These are phyloP conservation scores for Nothoprocta pentlandii DNA, from an alignment of 2,113 vertebrate species.

Conservation along the genomic window DNA sequence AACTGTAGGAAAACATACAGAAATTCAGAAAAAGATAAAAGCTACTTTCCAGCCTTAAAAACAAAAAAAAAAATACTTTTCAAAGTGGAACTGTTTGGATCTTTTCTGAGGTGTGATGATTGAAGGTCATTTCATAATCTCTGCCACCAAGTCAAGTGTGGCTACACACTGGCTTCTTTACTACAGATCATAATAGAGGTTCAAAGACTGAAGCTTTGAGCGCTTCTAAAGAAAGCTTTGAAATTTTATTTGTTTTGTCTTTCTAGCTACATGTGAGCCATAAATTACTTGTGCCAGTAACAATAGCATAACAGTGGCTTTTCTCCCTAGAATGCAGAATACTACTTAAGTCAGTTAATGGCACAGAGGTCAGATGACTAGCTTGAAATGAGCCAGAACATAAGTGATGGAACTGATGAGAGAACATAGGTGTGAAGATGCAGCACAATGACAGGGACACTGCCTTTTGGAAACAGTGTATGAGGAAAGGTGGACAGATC, in stretches of 20 bases:
- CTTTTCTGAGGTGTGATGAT: neutral
- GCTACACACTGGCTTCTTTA: neutral
- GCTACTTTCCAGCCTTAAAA: neutral
- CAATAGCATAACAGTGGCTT: neutral
- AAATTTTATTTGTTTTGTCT: neutral
- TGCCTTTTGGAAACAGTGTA: too few relatives aligned
- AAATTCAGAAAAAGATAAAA: neutral
- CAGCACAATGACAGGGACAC: fast-evolving
- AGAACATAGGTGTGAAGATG: neutral
- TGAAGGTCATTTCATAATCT: neutral
- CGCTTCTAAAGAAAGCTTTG: neutral
- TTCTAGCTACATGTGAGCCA: neutral
- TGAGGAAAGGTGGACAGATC: neutral
- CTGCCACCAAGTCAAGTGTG: neutral
- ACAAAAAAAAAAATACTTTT: neutral
- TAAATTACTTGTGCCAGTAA: neutral
- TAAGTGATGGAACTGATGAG: neutral
- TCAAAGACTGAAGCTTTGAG: neutral
- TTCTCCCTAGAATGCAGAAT: neutral
- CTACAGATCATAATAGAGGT: neutral
- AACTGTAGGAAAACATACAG: neutral
- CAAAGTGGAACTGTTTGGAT: neutral
- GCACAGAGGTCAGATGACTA: neutral
- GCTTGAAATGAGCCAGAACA: neutral
- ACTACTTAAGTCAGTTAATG: neutral